Percentiles rank a stretch among this genome's conserved stretches.
Evolutionary conservation across 2,797 vertebrate species (phyloP).

Genomic region (Micromesistius poutassou): DNA sequence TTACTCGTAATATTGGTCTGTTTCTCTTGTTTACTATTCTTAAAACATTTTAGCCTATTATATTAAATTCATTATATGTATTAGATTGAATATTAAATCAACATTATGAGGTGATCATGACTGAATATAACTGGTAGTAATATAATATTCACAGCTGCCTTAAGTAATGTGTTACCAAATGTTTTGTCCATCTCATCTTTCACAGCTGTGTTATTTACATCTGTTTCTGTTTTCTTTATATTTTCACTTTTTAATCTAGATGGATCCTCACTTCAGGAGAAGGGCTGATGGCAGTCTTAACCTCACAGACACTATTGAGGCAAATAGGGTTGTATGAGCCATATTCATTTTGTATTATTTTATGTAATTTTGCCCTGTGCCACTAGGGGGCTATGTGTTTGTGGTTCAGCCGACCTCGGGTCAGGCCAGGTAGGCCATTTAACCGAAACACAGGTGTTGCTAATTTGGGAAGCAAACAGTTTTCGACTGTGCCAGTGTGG

Average conservation of each 20-base stretch:
- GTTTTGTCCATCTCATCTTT: background rate
- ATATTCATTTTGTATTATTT: no score
- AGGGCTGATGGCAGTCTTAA: background rate
- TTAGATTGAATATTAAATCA: background rate
- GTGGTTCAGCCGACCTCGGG: no score
- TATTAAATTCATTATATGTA: no score
- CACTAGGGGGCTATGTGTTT: no score
- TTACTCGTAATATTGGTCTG: background rate
- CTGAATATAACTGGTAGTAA: background rate
- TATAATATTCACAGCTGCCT: background rate
- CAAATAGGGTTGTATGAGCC: background rate
- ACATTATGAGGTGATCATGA: background rate
- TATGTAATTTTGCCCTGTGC: no score
- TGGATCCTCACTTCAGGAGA: background rate
- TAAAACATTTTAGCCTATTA: background rate
- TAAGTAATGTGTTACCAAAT: background rate
- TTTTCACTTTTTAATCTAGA: slow-evolving; percentile 7
- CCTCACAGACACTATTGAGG: background rate
- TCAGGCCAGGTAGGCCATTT: no score
- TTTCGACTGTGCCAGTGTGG: no score
- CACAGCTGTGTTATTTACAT: no score
- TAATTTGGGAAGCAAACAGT: no score
- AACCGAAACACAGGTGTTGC: no score
- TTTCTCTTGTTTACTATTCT: background rate
- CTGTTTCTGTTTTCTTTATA: background rate